phyloP scores from a whole-genome alignment of 2,113 vertebrate species.

The Phyllopteryx taeniolatus region DNA sequence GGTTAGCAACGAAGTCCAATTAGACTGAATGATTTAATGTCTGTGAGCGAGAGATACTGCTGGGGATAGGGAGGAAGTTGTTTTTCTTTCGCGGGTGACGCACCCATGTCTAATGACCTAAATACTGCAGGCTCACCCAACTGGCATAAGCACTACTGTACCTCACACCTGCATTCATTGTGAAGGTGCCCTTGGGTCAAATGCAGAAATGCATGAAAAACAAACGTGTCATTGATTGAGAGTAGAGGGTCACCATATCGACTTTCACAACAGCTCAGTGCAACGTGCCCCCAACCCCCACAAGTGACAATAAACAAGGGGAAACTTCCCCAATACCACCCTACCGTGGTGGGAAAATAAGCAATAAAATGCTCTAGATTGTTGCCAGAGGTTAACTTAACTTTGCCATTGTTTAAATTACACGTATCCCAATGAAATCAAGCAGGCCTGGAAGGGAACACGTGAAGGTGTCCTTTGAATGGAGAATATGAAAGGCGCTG shows the following conservation, averaged over 20 bases:
- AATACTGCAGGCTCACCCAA: neutral
- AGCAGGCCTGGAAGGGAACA: slow-evolving; percentile 15
- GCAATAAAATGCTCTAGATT: neutral
- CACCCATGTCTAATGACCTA: neutral
- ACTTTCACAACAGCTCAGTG: slow-evolving; percentile 11
- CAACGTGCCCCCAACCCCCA: neutral
- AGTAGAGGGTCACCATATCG: neutral
- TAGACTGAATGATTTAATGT: neutral
- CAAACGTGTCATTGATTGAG: slow-evolving; percentile 4
- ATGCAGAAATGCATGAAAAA: slow-evolving; percentile 1
- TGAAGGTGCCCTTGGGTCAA: neutral
- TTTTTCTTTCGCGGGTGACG: neutral
- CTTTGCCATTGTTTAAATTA: slow-evolving; percentile 9
- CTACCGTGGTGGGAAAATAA: neutral
- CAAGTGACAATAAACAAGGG: slow-evolving; percentile 8
- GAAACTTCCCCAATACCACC: neutral
- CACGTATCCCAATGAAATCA: slow-evolving; percentile 21
- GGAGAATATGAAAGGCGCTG: slow-evolving; percentile 43
- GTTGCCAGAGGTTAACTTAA: slow-evolving; percentile 11
- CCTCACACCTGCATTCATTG: neutral
- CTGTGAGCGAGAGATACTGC: neutral
- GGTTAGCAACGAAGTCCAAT: neutral
- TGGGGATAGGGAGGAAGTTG: neutral
- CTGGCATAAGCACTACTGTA: neutral
- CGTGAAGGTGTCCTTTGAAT: slow-evolving; percentile 24